Base-by-base conservation (phyloP, 2,797 vertebrate genomes). In the Coendou prehensilis region DNA sequence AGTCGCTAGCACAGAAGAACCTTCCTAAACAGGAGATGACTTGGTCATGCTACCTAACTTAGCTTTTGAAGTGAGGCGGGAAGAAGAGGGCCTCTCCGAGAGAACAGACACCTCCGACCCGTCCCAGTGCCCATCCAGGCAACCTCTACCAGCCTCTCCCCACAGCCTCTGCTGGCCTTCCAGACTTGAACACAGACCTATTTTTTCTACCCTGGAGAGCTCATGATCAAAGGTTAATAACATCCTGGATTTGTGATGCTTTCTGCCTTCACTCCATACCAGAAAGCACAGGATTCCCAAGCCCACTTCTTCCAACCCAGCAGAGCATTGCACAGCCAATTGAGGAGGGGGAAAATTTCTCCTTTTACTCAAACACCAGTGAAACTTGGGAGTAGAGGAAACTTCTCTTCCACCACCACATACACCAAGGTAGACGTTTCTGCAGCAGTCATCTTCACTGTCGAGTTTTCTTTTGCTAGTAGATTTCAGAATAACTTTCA, bases 11-110 rank as follows among this genome's bases (percentile, higher is more conserved):
- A 93, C 59, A 83, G 79, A 87, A 52, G 9, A 7, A 20, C 95
- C 28, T 89, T 97, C 89, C 73, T 97, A 87, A 93, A 80, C 61
- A 93, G 96, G 87, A 82, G 59, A 57, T 85, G 90, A 89, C 92
- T 95, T 94, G 54, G 37, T 54, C 89, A 96, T 95, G 69, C 41
- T 26, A 83, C 83, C 73, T 64, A 47, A 15, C 41, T 30, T 11
- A 87, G 57, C 6, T 93, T 87, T 56, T 73, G 22, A 87, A 92
- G 30, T n/a, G 20, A 89, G 54, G 22, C 41, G 18, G 15, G 61
- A 50, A 64, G 23, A 94, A 37, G 63, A 15, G 47, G 59, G 76
- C 59, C 2, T 13, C 33, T 6, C 2, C 5, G 5, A 30, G 10
- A 91, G 93, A 7, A 47, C 47, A 85, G 59, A 64, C 61, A 20